Conservation (phyloP, 2,797 vertebrate genomes). For the Tamandua tetradactyla region DNA sequence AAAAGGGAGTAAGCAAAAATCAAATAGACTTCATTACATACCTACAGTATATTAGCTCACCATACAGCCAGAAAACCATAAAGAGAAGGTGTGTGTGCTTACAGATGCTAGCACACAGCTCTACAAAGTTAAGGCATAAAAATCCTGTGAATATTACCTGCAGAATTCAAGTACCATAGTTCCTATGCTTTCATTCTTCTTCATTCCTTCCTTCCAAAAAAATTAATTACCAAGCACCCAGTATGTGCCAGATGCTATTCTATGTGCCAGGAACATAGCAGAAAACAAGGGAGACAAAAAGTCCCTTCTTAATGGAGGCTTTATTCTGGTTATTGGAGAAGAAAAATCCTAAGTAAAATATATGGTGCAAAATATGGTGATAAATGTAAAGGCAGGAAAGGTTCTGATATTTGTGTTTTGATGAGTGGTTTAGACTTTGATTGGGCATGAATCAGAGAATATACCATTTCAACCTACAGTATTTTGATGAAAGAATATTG, state of each 20-base stretch:
- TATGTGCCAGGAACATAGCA: not conserved
- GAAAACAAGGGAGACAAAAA: not conserved
- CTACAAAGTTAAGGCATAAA: not conserved
- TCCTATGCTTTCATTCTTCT: not conserved
- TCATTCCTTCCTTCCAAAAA: not conserved
- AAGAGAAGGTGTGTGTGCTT: not conserved
- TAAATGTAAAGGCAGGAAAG: not conserved
- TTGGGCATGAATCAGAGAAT: slow-evolving; percentile 27
- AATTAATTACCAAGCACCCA: not conserved
- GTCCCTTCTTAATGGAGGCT: not conserved
- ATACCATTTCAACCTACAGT: slow-evolving; percentile 50
- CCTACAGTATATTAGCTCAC: not conserved
- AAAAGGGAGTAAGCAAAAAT: not conserved
- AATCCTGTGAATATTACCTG: not conserved
- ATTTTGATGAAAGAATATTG: slow-evolving; percentile 65
- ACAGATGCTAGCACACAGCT: not conserved
- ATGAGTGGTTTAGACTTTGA: slow-evolving; percentile 46
- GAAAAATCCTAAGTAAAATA: not conserved
- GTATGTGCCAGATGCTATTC: not conserved
- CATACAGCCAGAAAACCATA: not conserved
- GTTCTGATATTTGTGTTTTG: not conserved
- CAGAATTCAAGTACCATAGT: not conserved
- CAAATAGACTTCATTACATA: not conserved
- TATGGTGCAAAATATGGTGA: not conserved
- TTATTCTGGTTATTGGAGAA: not conserved